Evolutionary conservation across 1,140 invertebrate genomes (phyloP), one percentile per base, ranked within the genome.

Genomic region (Nebria ingens): DNA sequence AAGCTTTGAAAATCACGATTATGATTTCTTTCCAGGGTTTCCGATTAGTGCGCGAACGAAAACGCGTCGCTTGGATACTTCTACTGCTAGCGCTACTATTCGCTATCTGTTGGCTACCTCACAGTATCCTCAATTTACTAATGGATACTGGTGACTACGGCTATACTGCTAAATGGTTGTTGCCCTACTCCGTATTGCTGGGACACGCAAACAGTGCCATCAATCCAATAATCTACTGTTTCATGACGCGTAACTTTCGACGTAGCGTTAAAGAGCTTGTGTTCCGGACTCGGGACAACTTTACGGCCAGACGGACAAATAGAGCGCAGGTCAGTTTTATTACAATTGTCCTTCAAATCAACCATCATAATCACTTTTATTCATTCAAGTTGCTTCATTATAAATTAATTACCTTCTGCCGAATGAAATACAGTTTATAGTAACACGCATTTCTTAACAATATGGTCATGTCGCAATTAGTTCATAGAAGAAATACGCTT

Each of bases 151-250:
- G 22, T 2, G 21, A 51, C 9, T 38, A 59, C 29, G 49, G 20
- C 21, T 51, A 72, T 13, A 67, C 69, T 1, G 67, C 69, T 12
- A 67, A 64, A 9, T 51, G 59, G 2, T 64, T 76, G 12, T 56
- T 74, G 42, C 75, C 73, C 0, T 79, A 79, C 54, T 71, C 77
- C 6, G 65, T 80, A 20, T 66, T 80, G 2, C 65, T 80, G 53
- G 79, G 86, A 58, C 87, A 91, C 64, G 79, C 83, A 1, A 91
- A 91, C 70, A 89, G 86, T 6, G 89, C 88, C 21, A 81, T 92
- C 59, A 93, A 94, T 70, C 91, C 91, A 0, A 80, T 93, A 42
- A 83, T 94, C 2, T 93, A 93, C 68, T 91, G 89, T 65, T 81
- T 91, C 62, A 88, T 93, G 79, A 91, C 88, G 20, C 81, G 84